Percentiles rank a stretch among this genome's conserved stretches.
Conservation (phyloP, 2,888 invertebrate species). For the Sepioteuthis lessoniana region DNA sequence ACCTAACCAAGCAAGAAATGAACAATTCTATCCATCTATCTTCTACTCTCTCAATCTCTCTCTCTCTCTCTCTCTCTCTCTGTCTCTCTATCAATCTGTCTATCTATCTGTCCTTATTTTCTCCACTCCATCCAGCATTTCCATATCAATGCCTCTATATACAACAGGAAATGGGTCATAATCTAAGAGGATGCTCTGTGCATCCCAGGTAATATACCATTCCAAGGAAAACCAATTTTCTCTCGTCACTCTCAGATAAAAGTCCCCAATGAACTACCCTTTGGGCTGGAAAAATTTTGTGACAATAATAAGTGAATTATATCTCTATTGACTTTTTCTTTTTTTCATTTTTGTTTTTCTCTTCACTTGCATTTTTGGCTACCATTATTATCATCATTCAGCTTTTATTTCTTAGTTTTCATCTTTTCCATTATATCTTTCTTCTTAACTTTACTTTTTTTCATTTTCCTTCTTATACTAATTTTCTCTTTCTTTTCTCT, state of each 20-base stretch:
- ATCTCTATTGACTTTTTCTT: not conserved
- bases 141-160: slow-evolving; percentile 33
- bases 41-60: not conserved
- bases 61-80: not conserved
- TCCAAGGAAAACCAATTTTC: slow-evolving; percentile 33
- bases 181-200: not conserved
- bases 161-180: not conserved
- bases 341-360: not conserved
- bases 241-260: slow-evolving; percentile 21
- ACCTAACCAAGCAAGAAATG: too few species aligned
- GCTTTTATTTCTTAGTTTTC: not conserved
- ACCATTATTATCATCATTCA: not conserved
- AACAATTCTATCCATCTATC: not conserved
- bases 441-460: too few species aligned
- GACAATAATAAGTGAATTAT: slow-evolving; percentile 33
- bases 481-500: too few species aligned
- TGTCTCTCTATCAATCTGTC: not conserved
- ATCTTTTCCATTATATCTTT: too few species aligned
- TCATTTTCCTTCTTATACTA: too few species aligned
- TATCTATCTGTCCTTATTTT: not conserved
- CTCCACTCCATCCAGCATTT: not conserved
- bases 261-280: not conserved
- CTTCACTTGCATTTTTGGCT: not conserved
- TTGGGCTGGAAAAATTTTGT: slow-evolving; percentile 5
- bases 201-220: not conserved